phyloP scores from a whole-genome alignment of 1,140 invertebrate species.

The Caenorhabditis latens region DNA sequence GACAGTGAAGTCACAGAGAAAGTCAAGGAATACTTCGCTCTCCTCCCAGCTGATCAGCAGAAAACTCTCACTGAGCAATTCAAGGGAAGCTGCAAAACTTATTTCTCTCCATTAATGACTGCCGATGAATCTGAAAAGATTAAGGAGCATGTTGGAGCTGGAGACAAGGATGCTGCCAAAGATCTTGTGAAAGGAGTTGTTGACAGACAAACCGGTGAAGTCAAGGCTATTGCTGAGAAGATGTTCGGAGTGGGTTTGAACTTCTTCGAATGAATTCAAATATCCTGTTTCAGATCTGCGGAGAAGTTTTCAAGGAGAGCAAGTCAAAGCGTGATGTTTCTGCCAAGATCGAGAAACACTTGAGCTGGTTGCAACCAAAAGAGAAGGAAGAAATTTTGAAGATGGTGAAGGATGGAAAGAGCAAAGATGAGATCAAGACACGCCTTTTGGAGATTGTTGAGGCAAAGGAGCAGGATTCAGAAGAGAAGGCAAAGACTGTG shows the following conservation, averaged over 20 bases:
- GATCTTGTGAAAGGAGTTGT: constrained; percentile 6
- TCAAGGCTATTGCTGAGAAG: constrained; percentile 51
- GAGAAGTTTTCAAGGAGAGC: constrained; percentile 31
- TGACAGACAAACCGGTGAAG: constrained; percentile 37
- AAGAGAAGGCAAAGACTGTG: constrained; percentile 26
- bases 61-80: neutral
- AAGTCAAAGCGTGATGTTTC: constrained; percentile 7
- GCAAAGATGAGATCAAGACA: constrained; percentile 54
- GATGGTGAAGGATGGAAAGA: constrained; percentile 49
- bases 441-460: constrained; percentile 35
- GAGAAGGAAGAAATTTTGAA: constrained; percentile 50
- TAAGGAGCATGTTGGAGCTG: constrained; percentile 38
- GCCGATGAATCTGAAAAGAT: constrained; percentile 43
- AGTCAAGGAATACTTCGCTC: constrained; percentile 23
- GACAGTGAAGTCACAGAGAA: neutral
- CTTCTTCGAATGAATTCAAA: neutral
- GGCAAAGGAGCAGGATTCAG: constrained; percentile 19
- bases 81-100: neutral
- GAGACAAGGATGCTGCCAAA: constrained; percentile 32
- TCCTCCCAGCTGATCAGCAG: constrained; percentile 38
- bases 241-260: constrained; percentile 28
- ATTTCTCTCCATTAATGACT: neutral
- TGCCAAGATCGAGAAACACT: constrained; percentile 55
- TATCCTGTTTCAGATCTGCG: constrained; percentile 17
- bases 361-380: constrained; percentile 51